phyloP scores from a whole-genome alignment of 2,797 vertebrate genomes.

The Antennarius maculatus region DNA sequence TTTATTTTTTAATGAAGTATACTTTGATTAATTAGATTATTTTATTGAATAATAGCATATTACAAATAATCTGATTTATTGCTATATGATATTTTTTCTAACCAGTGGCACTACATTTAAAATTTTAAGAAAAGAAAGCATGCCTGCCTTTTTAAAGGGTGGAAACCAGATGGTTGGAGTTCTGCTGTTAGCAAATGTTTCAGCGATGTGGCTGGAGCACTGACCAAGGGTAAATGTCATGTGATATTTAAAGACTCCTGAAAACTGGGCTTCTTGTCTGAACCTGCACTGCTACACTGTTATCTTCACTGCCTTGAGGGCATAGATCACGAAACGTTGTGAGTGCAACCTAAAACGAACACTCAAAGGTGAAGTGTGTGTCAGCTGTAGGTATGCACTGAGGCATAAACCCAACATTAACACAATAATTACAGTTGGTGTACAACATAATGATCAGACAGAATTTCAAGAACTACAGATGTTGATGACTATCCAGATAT shows the following conservation, averaged over 20 bases:
- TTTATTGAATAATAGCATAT: not conserved
- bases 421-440: too few relatives aligned
- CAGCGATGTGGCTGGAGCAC: slow-evolving; percentile 8
- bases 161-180: not conserved
- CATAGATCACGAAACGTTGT: too few relatives aligned
- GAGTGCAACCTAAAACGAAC: too few relatives aligned
- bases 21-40: not conserved
- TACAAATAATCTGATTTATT: not conserved
- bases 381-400: too few relatives aligned
- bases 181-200: not conserved
- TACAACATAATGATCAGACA: too few relatives aligned
- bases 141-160: not conserved
- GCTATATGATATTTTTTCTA: slow-evolving; percentile 7
- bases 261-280: slow-evolving; percentile 27
- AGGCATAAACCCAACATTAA: too few relatives aligned
- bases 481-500: too few relatives aligned
- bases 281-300: slow-evolving; percentile 35
- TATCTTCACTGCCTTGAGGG: too few relatives aligned
- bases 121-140: slow-evolving; percentile 1
- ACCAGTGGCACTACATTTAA: not conserved
- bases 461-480: too few relatives aligned
- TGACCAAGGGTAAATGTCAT: slow-evolving; percentile 2
- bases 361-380: too few relatives aligned
- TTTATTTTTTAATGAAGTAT: not conserved
- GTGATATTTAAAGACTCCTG: slow-evolving; percentile 18